Base-by-base conservation (phyloP, 1,140 invertebrate genomes). In the Drosophila pectinifera region DNA sequence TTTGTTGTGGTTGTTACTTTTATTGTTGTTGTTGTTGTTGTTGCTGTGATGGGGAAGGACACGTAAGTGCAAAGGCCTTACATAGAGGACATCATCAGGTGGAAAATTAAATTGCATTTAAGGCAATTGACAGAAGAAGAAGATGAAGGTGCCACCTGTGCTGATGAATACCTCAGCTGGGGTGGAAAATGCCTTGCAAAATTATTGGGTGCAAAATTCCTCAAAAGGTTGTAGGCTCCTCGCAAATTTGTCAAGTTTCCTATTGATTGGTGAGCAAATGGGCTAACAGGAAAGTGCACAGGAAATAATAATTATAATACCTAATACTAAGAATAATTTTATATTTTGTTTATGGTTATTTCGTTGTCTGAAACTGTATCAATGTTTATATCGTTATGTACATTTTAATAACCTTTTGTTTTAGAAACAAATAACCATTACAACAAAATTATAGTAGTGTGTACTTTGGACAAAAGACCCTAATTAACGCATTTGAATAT, bases 21-120 rank as follows among this genome's bases (percentile, higher is more conserved):
- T 57, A 8, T 10, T 31, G 54, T 28, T 56, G 61, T 59, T 73
- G 56, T 57, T 62, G 51, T 49, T 59, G 51, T 51, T 49, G 45
- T 11, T 26, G 42, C 13, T 39, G 59, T 48, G 18, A 2, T 46
- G 13, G 5, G n/a, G 38, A 68, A 26, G 49, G 57, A 63, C 56
- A 63, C 43, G 70, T 63, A 45, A 57, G 72, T 67, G 62, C 39
- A 76, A 56, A 39, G 53, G 70, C 70, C 58, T 22, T 34, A 46
- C 73, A 67, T 58, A 54, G 46, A 76, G 61, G 73, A 76, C 72
- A 76, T 67, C 73, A 76, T 76, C 61, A 76, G 73, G 73, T 76
- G 73, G 73, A 76, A 76, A 76, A 76, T 76, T 76, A 76, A 76
- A 76, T 76, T 76, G 73, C 73, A 76, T 76, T 76, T 76, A 76